These are phyloP conservation scores for Drepana falcataria DNA, from an alignment of 2,888 invertebrate genomes.

Conservation along the genomic window DNA sequence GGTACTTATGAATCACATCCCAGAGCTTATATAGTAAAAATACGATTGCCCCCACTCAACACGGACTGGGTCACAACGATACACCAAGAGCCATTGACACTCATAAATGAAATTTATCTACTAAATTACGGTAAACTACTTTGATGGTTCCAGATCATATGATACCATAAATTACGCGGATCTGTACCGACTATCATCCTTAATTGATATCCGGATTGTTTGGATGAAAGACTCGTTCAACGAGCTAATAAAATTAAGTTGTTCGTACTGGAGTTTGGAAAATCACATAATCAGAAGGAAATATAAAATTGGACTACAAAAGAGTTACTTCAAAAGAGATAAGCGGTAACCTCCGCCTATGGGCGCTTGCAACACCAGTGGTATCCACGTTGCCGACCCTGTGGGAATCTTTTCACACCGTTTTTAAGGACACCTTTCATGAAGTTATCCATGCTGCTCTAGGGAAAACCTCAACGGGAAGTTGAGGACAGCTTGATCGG, in stretches of 20 bases:
- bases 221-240: conserved; percentile 17
- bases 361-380: no score
- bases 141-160: conserved; percentile 42
- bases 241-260: not conserved
- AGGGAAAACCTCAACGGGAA: no score
- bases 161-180: conserved; percentile 44
- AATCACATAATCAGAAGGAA: not conserved
- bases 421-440: no score
- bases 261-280: not conserved
- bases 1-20: conserved; percentile 59
- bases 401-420: no score
- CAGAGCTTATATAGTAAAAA: conserved; percentile 61
- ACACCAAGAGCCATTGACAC: conserved; percentile 56
- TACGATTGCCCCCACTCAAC: conserved; percentile 52
- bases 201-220: conserved; percentile 24
- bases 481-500: no score
- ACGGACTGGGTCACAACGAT: conserved; percentile 49
- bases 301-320: no score
- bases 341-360: no score
- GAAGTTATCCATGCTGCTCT: no score
- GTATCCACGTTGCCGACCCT: no score
- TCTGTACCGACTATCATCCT: conserved; percentile 23
- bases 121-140: conserved; percentile 57
- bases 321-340: no score
- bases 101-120: conserved; percentile 55